These are phyloP conservation scores for Gymnodraco acuticeps DNA, from an alignment of 2,797 vertebrate genomes.

Conservation along the genomic window DNA sequence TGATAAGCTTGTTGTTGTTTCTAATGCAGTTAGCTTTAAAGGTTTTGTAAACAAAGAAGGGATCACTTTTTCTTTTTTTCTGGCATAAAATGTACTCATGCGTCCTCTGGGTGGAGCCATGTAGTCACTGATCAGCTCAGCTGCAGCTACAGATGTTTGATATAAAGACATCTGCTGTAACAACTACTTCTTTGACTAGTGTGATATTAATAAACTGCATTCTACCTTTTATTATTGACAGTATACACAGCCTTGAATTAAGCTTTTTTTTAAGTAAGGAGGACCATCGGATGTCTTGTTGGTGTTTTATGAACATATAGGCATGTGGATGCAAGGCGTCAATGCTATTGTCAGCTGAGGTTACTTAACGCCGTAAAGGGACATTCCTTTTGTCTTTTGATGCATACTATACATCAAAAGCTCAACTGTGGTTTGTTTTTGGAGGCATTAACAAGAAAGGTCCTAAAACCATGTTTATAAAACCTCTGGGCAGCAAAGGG, in stretches of 20 bases:
- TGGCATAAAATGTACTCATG: constrained; percentile 15
- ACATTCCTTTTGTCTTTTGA: constrained; percentile 20
- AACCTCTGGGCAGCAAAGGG: constrained; percentile 4
- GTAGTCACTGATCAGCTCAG: constrained; percentile 44
- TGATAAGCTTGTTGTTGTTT: background rate
- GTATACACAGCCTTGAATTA: background rate
- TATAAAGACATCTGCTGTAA: background rate
- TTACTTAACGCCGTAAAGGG: constrained; percentile 5
- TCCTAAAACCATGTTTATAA: constrained; percentile 33
- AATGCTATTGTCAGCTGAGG: constrained; percentile 31
- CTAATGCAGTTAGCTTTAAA: too few relatives aligned
- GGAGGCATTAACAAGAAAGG: constrained; percentile 22
- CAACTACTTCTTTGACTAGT: background rate
- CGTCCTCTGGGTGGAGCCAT: constrained; percentile 78
- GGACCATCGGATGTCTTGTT: background rate
- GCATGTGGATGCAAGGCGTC: constrained; percentile 3
- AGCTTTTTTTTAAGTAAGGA: background rate
- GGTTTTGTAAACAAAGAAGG: background rate
- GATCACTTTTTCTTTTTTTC: background rate
- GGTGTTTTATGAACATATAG: background rate
- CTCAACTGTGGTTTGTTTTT: constrained; percentile 42
- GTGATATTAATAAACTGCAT: background rate
- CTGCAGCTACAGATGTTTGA: background rate
- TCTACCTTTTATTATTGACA: background rate
- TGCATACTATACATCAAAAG: constrained; percentile 25